Conservation (phyloP, 2,797 vertebrate species). For the Urophycis tenuis region DNA sequence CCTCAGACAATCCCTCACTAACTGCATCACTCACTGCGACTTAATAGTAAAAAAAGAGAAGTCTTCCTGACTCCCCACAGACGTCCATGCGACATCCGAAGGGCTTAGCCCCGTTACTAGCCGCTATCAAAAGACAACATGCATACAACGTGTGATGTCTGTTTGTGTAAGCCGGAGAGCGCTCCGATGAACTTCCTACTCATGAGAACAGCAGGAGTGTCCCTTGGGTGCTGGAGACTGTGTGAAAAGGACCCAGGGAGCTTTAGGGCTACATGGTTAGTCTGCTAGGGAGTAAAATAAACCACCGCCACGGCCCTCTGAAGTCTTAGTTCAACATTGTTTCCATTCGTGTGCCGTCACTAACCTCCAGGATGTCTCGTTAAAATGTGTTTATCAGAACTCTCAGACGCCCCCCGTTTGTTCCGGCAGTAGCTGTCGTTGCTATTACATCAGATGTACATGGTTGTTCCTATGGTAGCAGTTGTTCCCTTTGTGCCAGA, state of each 20-base stretch:
- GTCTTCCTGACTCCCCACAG: no score
- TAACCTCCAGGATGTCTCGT: no score
- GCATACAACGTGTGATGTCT: constrained; percentile 1
- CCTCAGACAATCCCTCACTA: not conserved
- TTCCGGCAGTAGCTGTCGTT: not conserved
- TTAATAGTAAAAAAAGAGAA: no score
- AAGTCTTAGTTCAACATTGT: not conserved
- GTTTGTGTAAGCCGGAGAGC: constrained; percentile 18
- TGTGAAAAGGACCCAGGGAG: constrained; percentile 29
- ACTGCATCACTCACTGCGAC: not conserved
- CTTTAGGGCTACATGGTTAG: constrained; percentile 32
- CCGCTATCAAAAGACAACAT: not conserved
- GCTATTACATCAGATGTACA: not conserved
- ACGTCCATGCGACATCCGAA: not conserved
- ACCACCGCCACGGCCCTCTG: constrained; percentile 17
- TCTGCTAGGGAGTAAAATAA: constrained; percentile 33
- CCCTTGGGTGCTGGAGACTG: constrained; percentile 11
- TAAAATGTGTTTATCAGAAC: no score
- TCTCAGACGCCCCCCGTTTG: no score
- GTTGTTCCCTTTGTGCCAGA: no score
- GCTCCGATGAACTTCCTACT: constrained; percentile 18
- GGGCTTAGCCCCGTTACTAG: not conserved
- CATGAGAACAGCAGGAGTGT: constrained; percentile 16
- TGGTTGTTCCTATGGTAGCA: not conserved
- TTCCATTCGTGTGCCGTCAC: not conserved